A percentile compares a stretch with the other conserved stretches of the same genome.
Conservation (phyloP, 2,113 vertebrate genomes). For the Ptilonorhynchus violaceus region DNA sequence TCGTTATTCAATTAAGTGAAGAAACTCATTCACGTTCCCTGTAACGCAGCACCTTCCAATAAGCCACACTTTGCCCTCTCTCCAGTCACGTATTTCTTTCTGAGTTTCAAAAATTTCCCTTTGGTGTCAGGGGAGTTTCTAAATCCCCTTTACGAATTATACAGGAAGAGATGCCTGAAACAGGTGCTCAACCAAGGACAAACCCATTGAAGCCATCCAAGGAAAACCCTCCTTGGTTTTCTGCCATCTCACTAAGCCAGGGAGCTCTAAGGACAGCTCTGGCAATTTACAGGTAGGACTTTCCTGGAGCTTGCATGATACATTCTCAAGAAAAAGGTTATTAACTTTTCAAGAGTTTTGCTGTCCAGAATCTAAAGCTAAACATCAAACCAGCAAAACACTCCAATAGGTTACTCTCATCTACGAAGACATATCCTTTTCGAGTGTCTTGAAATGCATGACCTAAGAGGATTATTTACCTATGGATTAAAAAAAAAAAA, state of each 20-base stretch:
- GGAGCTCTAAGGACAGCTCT: neutral
- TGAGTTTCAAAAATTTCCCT: neutral
- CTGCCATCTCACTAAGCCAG: neutral
- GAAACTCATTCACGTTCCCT: neutral
- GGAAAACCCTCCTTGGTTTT: neutral
- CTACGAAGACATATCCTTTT: rapidly evolving
- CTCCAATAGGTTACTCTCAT: neutral
- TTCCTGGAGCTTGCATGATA: neutral
- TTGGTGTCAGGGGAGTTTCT: neutral
- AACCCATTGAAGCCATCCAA: neutral
- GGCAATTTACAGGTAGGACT: neutral
- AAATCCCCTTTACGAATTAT: neutral
- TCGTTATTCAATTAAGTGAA: neutral
- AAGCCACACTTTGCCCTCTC: neutral
- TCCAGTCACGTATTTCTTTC: neutral
- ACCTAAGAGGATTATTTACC: neutral
- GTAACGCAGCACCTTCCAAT: neutral
- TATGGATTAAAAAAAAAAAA: neutral
- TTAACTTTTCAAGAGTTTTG: neutral
- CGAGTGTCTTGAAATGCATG: neutral
- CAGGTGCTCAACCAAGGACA: neutral
- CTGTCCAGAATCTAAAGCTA: neutral
- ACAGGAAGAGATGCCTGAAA: neutral
- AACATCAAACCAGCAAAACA: neutral
- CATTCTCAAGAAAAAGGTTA: neutral